phyloP scores from a whole-genome alignment of 2,797 vertebrate genomes.

The Protonibea diacanthus region DNA sequence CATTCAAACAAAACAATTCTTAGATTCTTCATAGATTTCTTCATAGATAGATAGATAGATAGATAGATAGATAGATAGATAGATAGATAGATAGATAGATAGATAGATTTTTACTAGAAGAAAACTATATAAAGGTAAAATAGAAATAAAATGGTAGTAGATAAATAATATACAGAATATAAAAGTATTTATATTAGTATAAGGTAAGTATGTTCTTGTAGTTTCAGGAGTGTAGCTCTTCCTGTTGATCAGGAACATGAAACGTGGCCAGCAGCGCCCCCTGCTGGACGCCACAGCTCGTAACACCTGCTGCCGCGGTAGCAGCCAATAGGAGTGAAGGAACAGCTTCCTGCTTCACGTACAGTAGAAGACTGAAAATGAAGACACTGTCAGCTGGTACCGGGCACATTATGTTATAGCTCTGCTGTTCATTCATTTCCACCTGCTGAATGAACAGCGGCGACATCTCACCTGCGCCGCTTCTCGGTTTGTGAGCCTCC shows the following conservation, averaged over 20 bases:
- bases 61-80: slow-evolving; percentile 23
- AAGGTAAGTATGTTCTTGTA: accelerated
- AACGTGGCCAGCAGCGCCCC: slow-evolving; percentile 30
- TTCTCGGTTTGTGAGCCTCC: slow-evolving; percentile 59
- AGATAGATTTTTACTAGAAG: too few species aligned
- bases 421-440: slow-evolving; percentile 15
- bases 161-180: too few species aligned
- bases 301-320: background rate
- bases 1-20: too few species aligned
- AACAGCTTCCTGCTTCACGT: slow-evolving; percentile 73
- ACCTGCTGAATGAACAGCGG: background rate
- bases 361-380: slow-evolving; percentile 7
- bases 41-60: slow-evolving; percentile 11
- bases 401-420: background rate
- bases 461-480: background rate
- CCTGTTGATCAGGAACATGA: too few species aligned
- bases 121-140: too few species aligned
- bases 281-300: slow-evolving; percentile 7
- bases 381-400: slow-evolving; percentile 9
- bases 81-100: slow-evolving; percentile 17
- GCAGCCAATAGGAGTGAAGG: slow-evolving; percentile 62
- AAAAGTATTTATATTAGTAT: background rate
- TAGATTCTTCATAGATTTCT: too few species aligned
- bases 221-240: background rate
- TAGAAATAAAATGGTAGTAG: too few species aligned